Evolutionary conservation across 2,888 invertebrate species (phyloP).

Genomic region (Ectemnius continuus): DNA sequence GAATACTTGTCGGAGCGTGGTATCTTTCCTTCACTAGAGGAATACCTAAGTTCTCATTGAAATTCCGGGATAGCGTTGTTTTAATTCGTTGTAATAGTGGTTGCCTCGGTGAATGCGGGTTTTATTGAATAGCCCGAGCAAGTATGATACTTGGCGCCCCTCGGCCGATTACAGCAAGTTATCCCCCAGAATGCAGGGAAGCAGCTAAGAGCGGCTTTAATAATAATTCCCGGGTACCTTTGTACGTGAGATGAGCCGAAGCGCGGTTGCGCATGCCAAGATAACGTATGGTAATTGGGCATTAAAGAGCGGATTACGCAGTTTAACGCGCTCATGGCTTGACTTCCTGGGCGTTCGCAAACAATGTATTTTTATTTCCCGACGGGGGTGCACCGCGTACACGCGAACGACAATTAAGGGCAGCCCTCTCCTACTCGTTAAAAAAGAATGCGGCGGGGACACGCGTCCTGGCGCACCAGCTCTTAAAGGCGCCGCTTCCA

Average conservation of each 20-base stretch:
- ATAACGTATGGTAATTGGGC: slow-evolving; percentile 70
- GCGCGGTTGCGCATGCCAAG: slow-evolving; percentile 50
- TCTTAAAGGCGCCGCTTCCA: slow-evolving; percentile 34
- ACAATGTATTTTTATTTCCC: slow-evolving; percentile 51
- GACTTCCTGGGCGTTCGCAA: slow-evolving; percentile 47
- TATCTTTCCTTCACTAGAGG: no score
- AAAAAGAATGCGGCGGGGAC: slow-evolving; percentile 20
- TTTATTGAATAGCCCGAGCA: no score
- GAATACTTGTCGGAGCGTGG: no score
- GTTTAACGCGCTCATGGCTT: slow-evolving; percentile 59
- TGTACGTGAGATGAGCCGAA: slow-evolving; percentile 32
- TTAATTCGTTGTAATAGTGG: no score
- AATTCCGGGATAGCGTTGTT: background rate
- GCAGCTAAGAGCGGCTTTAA: slow-evolving; percentile 38
- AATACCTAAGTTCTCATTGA: no score
- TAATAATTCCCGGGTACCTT: slow-evolving; percentile 61
- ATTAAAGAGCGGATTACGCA: slow-evolving; percentile 68
- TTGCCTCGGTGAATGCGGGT: no score
- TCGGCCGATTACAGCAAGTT: slow-evolving; percentile 34
- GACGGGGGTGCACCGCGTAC: slow-evolving; percentile 15
- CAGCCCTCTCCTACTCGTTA: slow-evolving; percentile 37
- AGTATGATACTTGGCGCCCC: background rate
- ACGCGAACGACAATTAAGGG: slow-evolving; percentile 46
- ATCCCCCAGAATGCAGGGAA: slow-evolving; percentile 29
- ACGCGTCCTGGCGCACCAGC: background rate